Conservation (phyloP, 2,797 vertebrate genomes). For the Phalloptychus januarius region DNA sequence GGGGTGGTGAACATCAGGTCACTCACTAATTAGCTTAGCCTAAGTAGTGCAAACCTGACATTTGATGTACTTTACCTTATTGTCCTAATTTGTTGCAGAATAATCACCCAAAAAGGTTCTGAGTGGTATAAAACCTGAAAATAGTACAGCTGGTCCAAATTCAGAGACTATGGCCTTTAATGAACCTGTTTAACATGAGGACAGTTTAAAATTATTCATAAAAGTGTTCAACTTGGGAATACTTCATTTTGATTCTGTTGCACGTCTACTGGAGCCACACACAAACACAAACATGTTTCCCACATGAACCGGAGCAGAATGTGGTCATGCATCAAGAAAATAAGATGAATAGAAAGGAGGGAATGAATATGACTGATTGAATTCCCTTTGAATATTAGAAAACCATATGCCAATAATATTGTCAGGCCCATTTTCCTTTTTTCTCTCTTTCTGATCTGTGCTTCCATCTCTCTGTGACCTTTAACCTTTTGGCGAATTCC, state of each 20-base stretch:
- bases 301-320: neutral
- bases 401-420: neutral
- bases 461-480: neutral
- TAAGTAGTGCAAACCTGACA: conserved; percentile 15
- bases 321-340: neutral
- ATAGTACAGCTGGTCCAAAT: neutral
- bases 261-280: neutral
- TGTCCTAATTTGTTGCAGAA: conserved; percentile 13
- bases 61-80: conserved; percentile 6
- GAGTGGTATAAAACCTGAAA: neutral
- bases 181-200: neutral
- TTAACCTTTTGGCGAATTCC: neutral
- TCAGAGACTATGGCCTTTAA: neutral
- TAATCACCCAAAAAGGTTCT: conserved; percentile 9
- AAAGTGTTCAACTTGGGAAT: neutral
- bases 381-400: neutral
- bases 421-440: neutral
- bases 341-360: neutral
- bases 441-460: neutral
- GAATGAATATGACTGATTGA: neutral
- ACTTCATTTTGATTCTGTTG: neutral
- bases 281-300: neutral
- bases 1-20: conserved; percentile 1
- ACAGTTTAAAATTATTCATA: neutral
- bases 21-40: conserved; percentile 42